phyloP scores from a whole-genome alignment of 2,888 invertebrate genomes.

The Mactromeris polynyma region DNA sequence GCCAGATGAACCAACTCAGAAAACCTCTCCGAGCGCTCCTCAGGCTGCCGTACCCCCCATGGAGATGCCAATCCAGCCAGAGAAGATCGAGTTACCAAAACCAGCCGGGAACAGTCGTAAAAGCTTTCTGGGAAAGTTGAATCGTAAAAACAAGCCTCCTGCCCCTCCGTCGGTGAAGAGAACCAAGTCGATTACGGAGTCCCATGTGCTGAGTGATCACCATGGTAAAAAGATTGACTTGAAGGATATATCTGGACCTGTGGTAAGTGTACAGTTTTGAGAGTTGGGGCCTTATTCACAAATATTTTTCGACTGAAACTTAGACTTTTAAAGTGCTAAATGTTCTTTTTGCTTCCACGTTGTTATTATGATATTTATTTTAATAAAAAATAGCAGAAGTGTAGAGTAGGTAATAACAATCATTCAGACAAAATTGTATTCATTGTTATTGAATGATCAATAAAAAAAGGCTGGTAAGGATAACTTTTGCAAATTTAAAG shows the following conservation, averaged over 20 bases:
- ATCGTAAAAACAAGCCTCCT: constrained; percentile 78
- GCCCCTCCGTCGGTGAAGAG: constrained; percentile 80
- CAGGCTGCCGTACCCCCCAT: constrained; percentile 52
- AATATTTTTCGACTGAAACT: no score
- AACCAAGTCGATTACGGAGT: constrained; percentile 82
- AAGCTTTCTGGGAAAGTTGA: constrained; percentile 82
- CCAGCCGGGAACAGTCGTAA: constrained; percentile 76
- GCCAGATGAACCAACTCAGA: constrained; percentile 22
- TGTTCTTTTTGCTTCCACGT: no score
- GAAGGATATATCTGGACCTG: constrained; percentile 84
- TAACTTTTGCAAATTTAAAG: no score
- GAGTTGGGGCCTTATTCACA: no score
- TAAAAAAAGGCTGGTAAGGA: no score
- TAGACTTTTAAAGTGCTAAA: no score
- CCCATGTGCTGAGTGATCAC: constrained; percentile 72
- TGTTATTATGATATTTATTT: no score
- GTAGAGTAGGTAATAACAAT: no score
- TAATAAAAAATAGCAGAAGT: no score
- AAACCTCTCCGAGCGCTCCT: constrained; percentile 43
- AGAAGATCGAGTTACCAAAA: constrained; percentile 83
- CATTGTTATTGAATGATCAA: neutral
- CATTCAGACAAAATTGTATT: no score
- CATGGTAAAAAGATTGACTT: constrained; percentile 80
- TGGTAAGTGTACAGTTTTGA: constrained; percentile 72
- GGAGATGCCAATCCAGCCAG: constrained; percentile 59